Evolutionary conservation across 2,888 invertebrate genomes (phyloP), one percentile per base, ranked within the genome.

Genomic region (Thyatira batis): DNA sequence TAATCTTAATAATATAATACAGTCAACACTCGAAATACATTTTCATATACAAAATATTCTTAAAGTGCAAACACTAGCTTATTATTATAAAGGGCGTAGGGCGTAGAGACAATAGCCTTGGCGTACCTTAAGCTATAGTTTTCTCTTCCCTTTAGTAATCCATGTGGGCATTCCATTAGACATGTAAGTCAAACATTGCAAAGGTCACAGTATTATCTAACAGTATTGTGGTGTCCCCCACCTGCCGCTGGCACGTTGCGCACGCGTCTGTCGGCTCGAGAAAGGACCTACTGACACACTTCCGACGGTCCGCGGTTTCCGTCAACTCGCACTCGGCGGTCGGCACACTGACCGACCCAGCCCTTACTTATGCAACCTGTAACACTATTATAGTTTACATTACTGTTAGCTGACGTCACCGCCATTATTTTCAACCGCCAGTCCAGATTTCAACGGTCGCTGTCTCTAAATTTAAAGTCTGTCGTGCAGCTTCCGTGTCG

Each of bases 171-270:
- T 39, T 39, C 39, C 39, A 17, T 17, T 44, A 53, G 56, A 55
- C 59, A 48, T 62, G 57, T 64, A 70, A 59, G 65, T 67, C 69
- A 76, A 77, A 78, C 65, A 76, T 67, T 72, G 70, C 75, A 85
- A 85, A 87, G 87, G 88, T 87, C 87, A 83, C 20, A 67, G 61
- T 68, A 68, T 88, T 87, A 88, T 86, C 83, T 87, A 87, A 87
- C 72, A 73, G 61, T 65, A 70, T 78, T 76, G 78, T 80, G 54
- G 63, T 48, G 56, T 51, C 54, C 60, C 59, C 59, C 60, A 60
- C 65, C 65, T 54, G 58, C 45, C 49, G 60, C 43, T 17, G 17
- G 8, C 17, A 39, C 39, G 30, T 71, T 75, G 71, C 76, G 76
- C 70, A 67, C 67, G 74, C 72, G 71, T 63, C 71, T 69, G 55